Conservation (phyloP, 1,140 invertebrate genomes). For the Atta colombica region DNA sequence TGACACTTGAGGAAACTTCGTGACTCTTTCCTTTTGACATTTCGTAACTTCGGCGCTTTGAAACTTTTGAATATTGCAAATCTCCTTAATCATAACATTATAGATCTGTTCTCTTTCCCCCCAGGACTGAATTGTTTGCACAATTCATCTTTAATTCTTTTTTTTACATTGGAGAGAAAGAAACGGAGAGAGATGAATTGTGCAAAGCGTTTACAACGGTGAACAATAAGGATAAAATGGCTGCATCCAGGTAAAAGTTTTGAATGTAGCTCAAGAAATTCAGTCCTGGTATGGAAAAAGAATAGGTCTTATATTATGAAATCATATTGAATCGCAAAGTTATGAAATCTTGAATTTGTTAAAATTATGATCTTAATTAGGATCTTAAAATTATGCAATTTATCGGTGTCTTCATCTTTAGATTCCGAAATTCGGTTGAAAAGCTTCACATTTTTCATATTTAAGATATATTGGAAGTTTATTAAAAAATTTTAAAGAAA, state of each 20-base stretch:
- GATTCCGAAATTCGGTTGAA: background rate
- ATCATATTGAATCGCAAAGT: background rate
- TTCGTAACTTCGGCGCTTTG: background rate
- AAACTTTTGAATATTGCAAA: background rate
- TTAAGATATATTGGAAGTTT: background rate
- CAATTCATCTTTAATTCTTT: no score
- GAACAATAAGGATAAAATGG: no score
- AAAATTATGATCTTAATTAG: no score
- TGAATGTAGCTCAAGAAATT: no score
- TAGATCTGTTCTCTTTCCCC: no score
- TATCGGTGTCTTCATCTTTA: background rate
- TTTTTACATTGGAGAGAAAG: no score
- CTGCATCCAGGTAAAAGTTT: no score
- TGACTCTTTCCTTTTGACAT: background rate
- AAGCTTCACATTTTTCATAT: background rate
- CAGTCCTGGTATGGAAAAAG: no score
- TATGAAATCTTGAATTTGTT: background rate
- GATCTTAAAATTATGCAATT: background rate
- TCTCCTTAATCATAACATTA: background rate
- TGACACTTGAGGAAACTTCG: background rate
- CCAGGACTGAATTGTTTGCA: no score
- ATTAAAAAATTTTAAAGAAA: no score
- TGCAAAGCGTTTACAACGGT: no score
- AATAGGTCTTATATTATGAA: background rate
- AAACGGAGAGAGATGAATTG: no score